A percentile compares a stretch with the other conserved stretches of the same genome.
Evolutionary conservation across 2,113 vertebrate species (phyloP).

Genomic region (Condylura cristata): DNA sequence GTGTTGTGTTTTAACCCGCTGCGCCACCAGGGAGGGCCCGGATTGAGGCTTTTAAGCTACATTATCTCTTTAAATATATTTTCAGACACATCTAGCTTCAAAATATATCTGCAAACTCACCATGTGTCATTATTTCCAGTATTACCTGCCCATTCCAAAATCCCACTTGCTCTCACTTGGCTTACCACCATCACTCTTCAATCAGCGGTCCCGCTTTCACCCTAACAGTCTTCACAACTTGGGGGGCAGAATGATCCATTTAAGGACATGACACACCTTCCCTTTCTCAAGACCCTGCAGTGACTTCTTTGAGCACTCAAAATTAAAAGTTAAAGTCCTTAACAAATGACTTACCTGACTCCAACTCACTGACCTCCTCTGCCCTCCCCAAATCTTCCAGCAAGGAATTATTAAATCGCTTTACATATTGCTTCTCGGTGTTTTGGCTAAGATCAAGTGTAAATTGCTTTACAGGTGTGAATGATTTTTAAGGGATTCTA

Average conservation of each 20-base stretch:
- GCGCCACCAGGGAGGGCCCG: no score
- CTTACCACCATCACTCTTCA: neutral
- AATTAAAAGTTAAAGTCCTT: slow-evolving; percentile 10
- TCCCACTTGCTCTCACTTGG: neutral
- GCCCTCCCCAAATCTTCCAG: neutral
- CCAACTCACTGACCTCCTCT: neutral
- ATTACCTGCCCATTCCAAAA: slow-evolving; percentile 15
- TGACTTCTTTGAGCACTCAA: neutral
- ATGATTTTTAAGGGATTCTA: slow-evolving; percentile 38
- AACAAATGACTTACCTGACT: neutral
- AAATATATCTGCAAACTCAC: neutral
- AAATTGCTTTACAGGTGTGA: slow-evolving; percentile 20
- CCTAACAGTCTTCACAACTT: neutral
- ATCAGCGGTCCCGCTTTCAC: neutral
- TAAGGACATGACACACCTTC: neutral
- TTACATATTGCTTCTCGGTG: no score
- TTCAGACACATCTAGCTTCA: neutral
- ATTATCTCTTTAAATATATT: neutral
- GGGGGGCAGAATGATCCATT: neutral
- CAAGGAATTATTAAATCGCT: slow-evolving; percentile 33
- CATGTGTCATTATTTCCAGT: neutral
- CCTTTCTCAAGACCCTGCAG: neutral
- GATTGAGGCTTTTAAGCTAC: neutral
- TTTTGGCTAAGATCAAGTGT: no score
- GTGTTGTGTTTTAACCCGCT: no score